Evolutionary conservation across 2,888 invertebrate genomes (phyloP).

Genomic region (Rotaria magnacalcarata): DNA sequence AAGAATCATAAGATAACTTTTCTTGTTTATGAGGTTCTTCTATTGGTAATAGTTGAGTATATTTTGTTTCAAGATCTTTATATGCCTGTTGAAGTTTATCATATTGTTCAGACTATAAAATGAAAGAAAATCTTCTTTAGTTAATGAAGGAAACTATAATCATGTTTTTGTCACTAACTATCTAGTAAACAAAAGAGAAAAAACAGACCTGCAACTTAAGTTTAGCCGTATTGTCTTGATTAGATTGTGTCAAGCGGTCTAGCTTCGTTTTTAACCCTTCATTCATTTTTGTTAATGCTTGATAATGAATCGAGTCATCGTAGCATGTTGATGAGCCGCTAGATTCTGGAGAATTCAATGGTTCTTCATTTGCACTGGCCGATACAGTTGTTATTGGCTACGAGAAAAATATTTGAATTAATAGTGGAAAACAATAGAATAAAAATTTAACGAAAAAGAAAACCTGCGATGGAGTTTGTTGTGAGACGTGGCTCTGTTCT

Average conservation of each 20-base stretch:
- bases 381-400: neutral
- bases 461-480: neutral
- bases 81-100: neutral
- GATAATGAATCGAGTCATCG: slow-evolving; percentile 33
- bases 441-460: neutral
- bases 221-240: neutral
- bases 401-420: neutral
- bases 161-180: no score
- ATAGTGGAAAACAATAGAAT: neutral
- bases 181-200: neutral
- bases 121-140: neutral
- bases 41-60: slow-evolving; percentile 1
- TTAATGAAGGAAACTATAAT: no score
- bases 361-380: neutral
- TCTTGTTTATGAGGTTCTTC: neutral
- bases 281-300: slow-evolving; percentile 39
- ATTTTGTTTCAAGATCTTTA: neutral
- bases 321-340: neutral
- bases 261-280: slow-evolving; percentile 43
- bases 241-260: neutral
- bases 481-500: neutral
- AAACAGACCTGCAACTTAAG: neutral
- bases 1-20: neutral
- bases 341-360: neutral
- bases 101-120: neutral